Evolutionary conservation across 2,113 vertebrate genomes (phyloP), one percentile per base, ranked within the genome.

Genomic region (Arvicanthis niloticus): DNA sequence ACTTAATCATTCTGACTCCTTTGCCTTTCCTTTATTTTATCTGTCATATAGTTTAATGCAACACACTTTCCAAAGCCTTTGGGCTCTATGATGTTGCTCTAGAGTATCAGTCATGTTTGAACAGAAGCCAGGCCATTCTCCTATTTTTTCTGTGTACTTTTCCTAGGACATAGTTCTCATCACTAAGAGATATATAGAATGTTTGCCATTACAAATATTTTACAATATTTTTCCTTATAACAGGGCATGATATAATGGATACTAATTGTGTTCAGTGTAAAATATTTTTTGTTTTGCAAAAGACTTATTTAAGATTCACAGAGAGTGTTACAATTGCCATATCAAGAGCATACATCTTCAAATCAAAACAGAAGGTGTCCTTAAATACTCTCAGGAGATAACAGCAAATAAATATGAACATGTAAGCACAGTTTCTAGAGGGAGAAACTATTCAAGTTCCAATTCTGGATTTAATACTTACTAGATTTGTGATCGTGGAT

Each of bases 81-180:
- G 34, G 76, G 72, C 22, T 76, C 48, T 82, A 7, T 91, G 56
- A 91, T 70, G 48, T 31, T 75, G 13, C 11, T 78, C 65, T 88
- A 91, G 73, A 95, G 75, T 89, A 95, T 89, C 42, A 89, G 34
- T 86, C 93, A 67, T 89, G 7, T 65, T 89, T 91, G 76, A 40
- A 88, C 51, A 85, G 24, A 80, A 7, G 7, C 22, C n/a, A 85
- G 53, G 31, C 3, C 8, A 70, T 12, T 84, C 82, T 88, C 60
- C 1, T 81, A 89, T 73, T 95, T 93, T 84, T 60, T 48, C 34
- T 93, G 22, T 86, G 51, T 22, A 60, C 16, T 67, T 73, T 85
- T 68, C 62, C 21, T 95, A 37, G 37, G 24, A 68, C 8, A 78
- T 26, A 72, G 26, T 93, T 65, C 40, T 42, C 84, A 73, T 76